Base-by-base conservation (phyloP, 2,888 invertebrate genomes). In the Cyaniris semiargus region DNA sequence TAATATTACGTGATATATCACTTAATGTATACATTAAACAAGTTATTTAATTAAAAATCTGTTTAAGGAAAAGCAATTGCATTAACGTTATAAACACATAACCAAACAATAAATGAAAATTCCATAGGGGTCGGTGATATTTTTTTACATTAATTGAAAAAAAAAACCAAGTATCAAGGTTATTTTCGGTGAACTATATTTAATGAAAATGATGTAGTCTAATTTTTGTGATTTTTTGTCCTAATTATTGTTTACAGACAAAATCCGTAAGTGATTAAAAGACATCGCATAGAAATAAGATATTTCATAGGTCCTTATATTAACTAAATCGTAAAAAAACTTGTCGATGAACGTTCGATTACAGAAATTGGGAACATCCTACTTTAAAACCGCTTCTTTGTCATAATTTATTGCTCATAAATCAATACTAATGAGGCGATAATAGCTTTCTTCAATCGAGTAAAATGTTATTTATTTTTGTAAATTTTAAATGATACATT, bases 361-460 rank as follows among this genome's bases (percentile, higher is more conserved):
- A 66, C 66, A 27, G 27, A 66, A 66, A 31, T 66, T 66, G 27
- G 27, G 66, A 66, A 31, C 66, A 66, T 66, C 6, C 66, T 66
- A 66, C 66, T 27, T 27, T 31, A 6, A 27, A 66, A 66, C 66
- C 27, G 66, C 27, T 31, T 66, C 27, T 66, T 27, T 66, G 66
- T 66, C 27, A 27, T 66, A 66, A 66, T 66, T 66, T 66, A 66
- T 31, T 66, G 27, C 66, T 7, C 27, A 66, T 66, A 66, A 66
- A 66, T 66, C 66, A 66, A 66, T 66, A 27, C 66, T 31, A 31
- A 66, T 31, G 66, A 66, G 66, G 66, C 66, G 15, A 31, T 66
- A 66, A 66, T 18, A 66, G 66, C 6, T 66, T 31, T 66, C 27
- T 18, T 66, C 5, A 31, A 66, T 27, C 15, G 66, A 27, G 3